Evolutionary conservation across 2,113 vertebrate genomes (phyloP).

Genomic region (Engystomops pustulosus): DNA sequence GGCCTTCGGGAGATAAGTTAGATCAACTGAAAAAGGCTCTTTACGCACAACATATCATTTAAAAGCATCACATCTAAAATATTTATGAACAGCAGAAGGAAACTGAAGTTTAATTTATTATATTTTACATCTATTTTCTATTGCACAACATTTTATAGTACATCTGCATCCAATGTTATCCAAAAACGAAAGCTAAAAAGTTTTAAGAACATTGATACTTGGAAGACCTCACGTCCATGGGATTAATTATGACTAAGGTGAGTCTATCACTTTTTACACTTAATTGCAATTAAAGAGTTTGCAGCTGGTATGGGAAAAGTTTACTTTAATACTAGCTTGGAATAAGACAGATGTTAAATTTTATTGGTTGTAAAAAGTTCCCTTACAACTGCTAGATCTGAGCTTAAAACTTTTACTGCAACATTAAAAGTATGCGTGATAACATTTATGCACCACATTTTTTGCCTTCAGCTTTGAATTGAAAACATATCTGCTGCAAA

Average conservation of each 20-base stretch:
- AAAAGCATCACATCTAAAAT: neutral
- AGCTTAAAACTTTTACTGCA: constrained; percentile 28
- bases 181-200: neutral
- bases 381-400: neutral
- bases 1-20: neutral
- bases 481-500: neutral
- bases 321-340: constrained; percentile 23
- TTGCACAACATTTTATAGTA: neutral
- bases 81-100: neutral
- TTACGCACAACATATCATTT: constrained; percentile 15
- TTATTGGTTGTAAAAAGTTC: constrained; percentile 49
- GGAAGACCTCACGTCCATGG: constrained; percentile 27
- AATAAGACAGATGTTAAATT: constrained; percentile 47
- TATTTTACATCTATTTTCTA: neutral
- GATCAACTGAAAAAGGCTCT: neutral
- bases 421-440: constrained; percentile 23
- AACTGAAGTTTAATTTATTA: neutral
- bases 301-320: constrained; percentile 43
- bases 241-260: constrained; percentile 45
- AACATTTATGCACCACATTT: neutral
- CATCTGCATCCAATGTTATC: neutral
- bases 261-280: constrained; percentile 17
- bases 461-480: constrained; percentile 1
- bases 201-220: constrained; percentile 22
- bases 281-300: constrained; percentile 26